Conservation (phyloP, 1,140 invertebrate species). For the Macrobrachium rosenbergii region DNA sequence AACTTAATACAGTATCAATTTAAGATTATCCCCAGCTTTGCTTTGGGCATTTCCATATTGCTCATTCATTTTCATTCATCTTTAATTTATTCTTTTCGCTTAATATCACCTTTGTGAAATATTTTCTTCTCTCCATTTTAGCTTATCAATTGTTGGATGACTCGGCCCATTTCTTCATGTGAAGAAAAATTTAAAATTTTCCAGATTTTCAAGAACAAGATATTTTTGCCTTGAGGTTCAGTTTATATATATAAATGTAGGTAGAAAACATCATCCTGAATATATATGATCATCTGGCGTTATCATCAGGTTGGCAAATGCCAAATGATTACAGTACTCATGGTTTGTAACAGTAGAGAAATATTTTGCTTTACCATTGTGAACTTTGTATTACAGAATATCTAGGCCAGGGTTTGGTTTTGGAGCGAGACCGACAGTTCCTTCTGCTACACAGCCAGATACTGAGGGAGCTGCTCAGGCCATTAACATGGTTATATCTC, state of each 20-base stretch:
- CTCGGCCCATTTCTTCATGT: too few species aligned
- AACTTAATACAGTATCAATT: too few species aligned
- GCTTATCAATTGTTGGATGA: not conserved
- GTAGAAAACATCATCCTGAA: too few species aligned
- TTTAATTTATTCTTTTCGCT: not conserved
- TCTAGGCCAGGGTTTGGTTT: conserved; percentile 61
- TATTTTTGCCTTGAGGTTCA: too few species aligned
- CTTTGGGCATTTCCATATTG: not conserved
- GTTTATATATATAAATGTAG: too few species aligned
- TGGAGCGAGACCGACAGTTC: conserved; percentile 18
- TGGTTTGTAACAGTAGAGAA: not conserved
- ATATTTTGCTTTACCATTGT: not conserved
- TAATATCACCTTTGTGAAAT: not conserved
- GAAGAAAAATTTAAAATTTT: too few species aligned
- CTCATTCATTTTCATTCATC: not conserved
- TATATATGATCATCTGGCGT: too few species aligned
- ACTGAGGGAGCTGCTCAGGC: conserved; percentile 64
- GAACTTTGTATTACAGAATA: conserved; percentile 24
- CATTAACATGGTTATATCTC: conserved; percentile 66
- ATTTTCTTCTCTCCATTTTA: not conserved
- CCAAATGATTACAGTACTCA: not conserved
- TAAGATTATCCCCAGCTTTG: too few species aligned
- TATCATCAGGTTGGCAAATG: too few species aligned
- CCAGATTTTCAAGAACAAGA: too few species aligned
- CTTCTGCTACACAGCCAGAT: conserved; percentile 38